phyloP scores from a whole-genome alignment of 2,797 vertebrate genomes.

The Ctenopoma multispine region DNA sequence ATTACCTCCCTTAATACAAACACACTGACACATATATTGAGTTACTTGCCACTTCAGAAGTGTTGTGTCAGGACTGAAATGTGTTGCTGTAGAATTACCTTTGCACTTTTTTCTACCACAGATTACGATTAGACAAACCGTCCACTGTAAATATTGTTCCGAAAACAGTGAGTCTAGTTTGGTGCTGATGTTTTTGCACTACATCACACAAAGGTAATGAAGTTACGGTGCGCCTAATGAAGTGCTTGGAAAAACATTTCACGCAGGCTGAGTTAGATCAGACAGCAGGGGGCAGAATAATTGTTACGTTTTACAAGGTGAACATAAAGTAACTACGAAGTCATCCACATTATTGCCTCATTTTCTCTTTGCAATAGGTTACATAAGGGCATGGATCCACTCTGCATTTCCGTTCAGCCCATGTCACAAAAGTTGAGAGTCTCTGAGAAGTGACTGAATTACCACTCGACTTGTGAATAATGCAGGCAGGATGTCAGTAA shows the following conservation, averaged over 20 bases:
- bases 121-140: no score
- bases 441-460: slow-evolving; percentile 56
- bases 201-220: neutral
- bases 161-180: no score
- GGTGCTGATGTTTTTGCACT: no score
- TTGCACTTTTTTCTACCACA: no score
- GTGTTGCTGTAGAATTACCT: no score
- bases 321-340: slow-evolving; percentile 39
- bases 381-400: slow-evolving; percentile 12
- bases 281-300: slow-evolving; percentile 24
- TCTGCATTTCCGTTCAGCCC: slow-evolving; percentile 41
- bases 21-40: no score
- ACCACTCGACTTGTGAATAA: slow-evolving; percentile 74
- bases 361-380: slow-evolving; percentile 32
- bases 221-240: slow-evolving; percentile 29
- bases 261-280: slow-evolving; percentile 28
- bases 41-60: no score
- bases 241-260: slow-evolving; percentile 26
- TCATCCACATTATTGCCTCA: slow-evolving; percentile 11
- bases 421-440: slow-evolving; percentile 51
- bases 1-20: no score
- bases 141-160: no score
- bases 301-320: slow-evolving; percentile 48
- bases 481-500: slow-evolving; percentile 74
- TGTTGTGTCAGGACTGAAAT: no score